Base-by-base conservation (phyloP, 2,113 vertebrate species). In the Cyphomyrus plagiostoma region DNA sequence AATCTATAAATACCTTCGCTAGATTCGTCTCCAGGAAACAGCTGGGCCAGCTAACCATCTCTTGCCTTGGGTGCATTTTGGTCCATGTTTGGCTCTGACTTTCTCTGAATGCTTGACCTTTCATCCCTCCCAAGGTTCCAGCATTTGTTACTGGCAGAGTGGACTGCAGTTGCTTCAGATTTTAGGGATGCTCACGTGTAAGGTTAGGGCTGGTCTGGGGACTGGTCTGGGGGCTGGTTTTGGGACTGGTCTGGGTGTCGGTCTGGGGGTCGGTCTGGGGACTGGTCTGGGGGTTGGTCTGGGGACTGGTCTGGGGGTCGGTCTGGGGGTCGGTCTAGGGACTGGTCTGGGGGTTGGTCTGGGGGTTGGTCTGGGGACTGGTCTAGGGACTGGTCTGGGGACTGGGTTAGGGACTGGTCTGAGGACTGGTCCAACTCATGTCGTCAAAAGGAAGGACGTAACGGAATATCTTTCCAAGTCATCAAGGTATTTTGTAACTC, bases 1-100 rank as follows among this genome's bases (percentile, higher is more conserved):
- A 90, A 87, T 90, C 94, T 95, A 95, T 94, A 93, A 95, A 93
- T 95, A 95, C 93, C 91, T 89, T 46, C 77, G 93, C 66, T 90
- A 93, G 92, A 93, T 94, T 91, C n/a, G 48, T 87, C 21, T 17
- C 13, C 90, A 46, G 91, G 90, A 58, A 92, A 94, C 92, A 96
- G 91, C 91, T 95, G 93, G 92, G 91, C 89, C 89, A 70, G 52
- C 85, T 80, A 70, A 48, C 39, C 62, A 77, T n/a, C 52, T 85
- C 89, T 56, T 17, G 50, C 70, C 77, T 89, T 83, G 48, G 74
- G 74, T n/a, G 77, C 35, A n/a, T 17, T 89, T 58, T 45, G 50
- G 42, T 84, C 88, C 77, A 45, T 58, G 48, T 89, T 82, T 89
- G 48, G 88, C 17, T 39, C 48, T 46, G 88, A n/a, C 45, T 77